Evolutionary conservation across 2,888 invertebrate genomes (phyloP).

Genomic region (Empis livida): DNA sequence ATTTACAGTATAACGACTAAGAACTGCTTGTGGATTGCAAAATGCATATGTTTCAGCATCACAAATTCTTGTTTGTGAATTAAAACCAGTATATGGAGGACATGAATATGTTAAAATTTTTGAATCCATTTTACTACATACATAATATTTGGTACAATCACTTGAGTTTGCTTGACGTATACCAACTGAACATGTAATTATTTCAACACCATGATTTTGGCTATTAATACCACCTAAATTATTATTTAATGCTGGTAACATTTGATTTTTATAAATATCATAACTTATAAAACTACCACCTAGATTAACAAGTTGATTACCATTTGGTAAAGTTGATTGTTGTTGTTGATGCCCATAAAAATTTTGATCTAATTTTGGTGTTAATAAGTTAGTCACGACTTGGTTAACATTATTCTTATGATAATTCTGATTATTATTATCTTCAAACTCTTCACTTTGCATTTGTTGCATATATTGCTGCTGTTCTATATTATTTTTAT

Average conservation of each 20-base stretch:
- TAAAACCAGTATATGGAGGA: conserved; percentile 39
- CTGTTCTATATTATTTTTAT: not conserved
- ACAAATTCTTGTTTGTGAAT: conserved; percentile 34
- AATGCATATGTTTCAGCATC: conserved; percentile 32
- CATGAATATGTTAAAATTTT: conserved; percentile 36
- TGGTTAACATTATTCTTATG: conserved; percentile 2
- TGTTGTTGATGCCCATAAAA: not conserved
- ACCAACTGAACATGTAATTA: conserved; percentile 35
- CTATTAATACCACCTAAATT: conserved; percentile 2
- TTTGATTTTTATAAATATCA: conserved; percentile 29
- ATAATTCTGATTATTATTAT: not conserved
- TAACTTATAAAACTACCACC: conserved; percentile 28
- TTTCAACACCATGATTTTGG: conserved; percentile 16
- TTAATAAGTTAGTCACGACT: conserved; percentile 14
- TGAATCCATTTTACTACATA: conserved; percentile 36
- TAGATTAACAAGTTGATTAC: conserved; percentile 18
- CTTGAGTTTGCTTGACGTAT: conserved; percentile 38
- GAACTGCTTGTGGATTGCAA: conserved; percentile 24
- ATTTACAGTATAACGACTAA: conserved; percentile 21
- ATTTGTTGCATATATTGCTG: conserved; percentile 1
- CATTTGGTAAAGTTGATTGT: not conserved
- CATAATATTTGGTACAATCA: conserved; percentile 39
- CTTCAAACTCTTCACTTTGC: not conserved
- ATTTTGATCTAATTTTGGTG: conserved; percentile 11
- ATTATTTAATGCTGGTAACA: conserved; percentile 20